phyloP scores from a whole-genome alignment of 1,140 invertebrate genomes.

The Drosophila albomicans region DNA sequence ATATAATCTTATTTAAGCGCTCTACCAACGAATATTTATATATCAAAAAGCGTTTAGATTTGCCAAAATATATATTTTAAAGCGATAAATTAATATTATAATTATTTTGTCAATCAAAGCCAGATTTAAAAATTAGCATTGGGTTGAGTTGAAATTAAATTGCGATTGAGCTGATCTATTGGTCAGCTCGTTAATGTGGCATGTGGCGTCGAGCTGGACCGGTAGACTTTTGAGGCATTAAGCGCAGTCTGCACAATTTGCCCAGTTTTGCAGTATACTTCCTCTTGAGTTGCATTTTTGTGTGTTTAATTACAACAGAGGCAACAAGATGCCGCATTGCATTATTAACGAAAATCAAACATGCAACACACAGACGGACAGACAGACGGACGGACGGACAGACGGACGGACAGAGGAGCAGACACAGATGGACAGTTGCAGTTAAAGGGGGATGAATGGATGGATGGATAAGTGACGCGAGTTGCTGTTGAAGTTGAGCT shows the following conservation, averaged over 20 bases:
- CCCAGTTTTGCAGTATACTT: slow-evolving; percentile 35
- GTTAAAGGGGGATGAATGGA: slow-evolving; percentile 37
- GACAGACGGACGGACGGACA: slow-evolving; percentile 24
- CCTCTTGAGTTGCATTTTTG: slow-evolving; percentile 45
- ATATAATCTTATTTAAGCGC: too few relatives aligned
- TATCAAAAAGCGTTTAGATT: too few relatives aligned
- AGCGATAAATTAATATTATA: too few relatives aligned
- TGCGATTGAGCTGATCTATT: slow-evolving; percentile 2
- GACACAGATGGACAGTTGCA: slow-evolving; percentile 39
- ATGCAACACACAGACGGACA: slow-evolving; percentile 61
- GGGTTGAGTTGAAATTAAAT: too few relatives aligned
- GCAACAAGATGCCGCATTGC: slow-evolving; percentile 58
- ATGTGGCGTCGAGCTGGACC: slow-evolving; percentile 1
- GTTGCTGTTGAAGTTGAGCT: slow-evolving; percentile 11
- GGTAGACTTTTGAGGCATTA: slow-evolving; percentile 3
- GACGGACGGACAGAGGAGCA: slow-evolving; percentile 28
- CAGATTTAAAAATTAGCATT: too few relatives aligned
- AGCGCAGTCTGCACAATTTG: slow-evolving; percentile 2
- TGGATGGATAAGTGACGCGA: slow-evolving; percentile 37
- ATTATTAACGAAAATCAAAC: slow-evolving; percentile 76
- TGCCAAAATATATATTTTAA: too few relatives aligned
- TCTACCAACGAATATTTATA: too few relatives aligned
- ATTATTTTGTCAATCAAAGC: too few relatives aligned
- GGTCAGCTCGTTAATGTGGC: not conserved
- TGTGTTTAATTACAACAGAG: slow-evolving; percentile 50